Conservation (phyloP, 2,888 invertebrate species). For the Scelioninae gen. 1 region DNA sequence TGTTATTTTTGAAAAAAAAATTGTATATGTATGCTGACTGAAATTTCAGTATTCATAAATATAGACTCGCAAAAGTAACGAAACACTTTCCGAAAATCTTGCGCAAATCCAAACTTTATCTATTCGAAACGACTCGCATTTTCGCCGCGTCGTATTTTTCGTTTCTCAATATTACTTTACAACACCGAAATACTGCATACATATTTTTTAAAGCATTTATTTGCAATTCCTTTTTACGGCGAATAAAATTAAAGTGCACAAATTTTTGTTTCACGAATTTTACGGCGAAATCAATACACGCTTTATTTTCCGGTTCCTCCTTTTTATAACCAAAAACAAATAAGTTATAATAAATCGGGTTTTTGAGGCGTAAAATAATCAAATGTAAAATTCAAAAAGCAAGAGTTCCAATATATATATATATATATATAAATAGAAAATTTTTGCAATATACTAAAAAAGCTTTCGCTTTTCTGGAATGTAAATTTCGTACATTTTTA, state of each 20-base stretch:
- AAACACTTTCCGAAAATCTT: no score
- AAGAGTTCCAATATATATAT: no score
- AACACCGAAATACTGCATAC: conserved; percentile 5
- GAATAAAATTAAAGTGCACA: conserved; percentile 3
- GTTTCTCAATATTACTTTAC: neutral
- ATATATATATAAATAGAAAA: no score
- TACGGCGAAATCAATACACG: conserved; percentile 14
- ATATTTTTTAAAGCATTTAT: conserved; percentile 18
- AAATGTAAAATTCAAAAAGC: conserved; percentile 1
- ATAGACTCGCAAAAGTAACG: no score
- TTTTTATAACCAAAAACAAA: neutral
- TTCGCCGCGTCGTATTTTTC: conserved; percentile 3
- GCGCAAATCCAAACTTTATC: conserved; percentile 5
- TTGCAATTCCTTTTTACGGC: conserved; percentile 15
- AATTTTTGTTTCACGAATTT: conserved; percentile 12
- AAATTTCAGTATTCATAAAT: no score
- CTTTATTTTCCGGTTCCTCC: neutral
- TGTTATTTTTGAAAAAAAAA: no score
- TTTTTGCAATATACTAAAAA: neutral
- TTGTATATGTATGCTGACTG: no score
- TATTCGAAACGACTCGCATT: neutral
- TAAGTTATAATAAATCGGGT: neutral
- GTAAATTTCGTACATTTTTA: conserved; percentile 55
- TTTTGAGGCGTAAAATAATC: neutral
- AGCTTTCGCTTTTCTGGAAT: conserved; percentile 37